Evolutionary conservation across 2,888 invertebrate species (phyloP), one percentile per base, ranked within the genome.

Genomic region (Lamellibrachia columna): DNA sequence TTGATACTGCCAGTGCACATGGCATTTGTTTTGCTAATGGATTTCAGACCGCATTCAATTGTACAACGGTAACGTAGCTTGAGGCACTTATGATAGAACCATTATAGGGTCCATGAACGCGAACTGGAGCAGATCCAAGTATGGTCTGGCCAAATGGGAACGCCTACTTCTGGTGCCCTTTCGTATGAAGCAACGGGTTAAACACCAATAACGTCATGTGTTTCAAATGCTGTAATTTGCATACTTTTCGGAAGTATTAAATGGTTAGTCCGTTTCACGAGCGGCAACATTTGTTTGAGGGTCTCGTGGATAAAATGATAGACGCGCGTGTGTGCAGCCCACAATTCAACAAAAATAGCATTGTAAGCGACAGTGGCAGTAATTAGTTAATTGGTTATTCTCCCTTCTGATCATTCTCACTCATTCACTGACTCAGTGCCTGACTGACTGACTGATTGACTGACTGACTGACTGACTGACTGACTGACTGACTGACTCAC

Each of bases 21-120:
- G 75, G 75, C 75, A 75, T 22, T 75, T 75, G 75, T 75, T 75
- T 75, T 75, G 75, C 75, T 75, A 75, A 75, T 75, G 75, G 75
- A 75, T 75, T 75, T 75, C 75, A 11, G 75, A 75, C 22, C 3
- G 75, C 15, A 22, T 22, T 15, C 75, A 75, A 75, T 75, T n/a
- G 75, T 6, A n/a, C 22, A 15, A 22, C 22, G 75, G 22, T 75
- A 75, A 75, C n/a, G 75, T 75, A 6, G 75, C n/a, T 6, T 15
- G 75, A 1, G 75, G 75, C 6, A 75, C 75, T 75, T 75, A 1
- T 22, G 75, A 75, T 75, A 75, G 15, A 9, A 60, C 60, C 15
- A 60, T 60, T 60, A 60, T 60, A 60, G 15, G 60, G 15, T 22
- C 3, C 11, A 22, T 4, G 60, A 11, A 60, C 60, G 60, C 60